Conservation (phyloP, 2,797 vertebrate genomes). For the Nannoperca obscura region DNA sequence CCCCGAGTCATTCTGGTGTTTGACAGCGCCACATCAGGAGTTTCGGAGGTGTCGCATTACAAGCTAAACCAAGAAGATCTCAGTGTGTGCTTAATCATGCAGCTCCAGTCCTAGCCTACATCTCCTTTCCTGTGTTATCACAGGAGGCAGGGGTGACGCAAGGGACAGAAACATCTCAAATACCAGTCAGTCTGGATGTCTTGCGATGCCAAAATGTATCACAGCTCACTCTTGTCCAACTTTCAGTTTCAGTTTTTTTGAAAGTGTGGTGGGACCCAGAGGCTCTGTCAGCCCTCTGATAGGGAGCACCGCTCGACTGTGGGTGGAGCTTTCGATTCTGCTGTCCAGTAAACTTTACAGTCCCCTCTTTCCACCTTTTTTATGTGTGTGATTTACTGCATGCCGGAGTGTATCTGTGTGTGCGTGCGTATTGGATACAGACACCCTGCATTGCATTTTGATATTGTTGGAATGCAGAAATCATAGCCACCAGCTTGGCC, state of each 20-base stretch:
- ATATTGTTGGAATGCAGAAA: conserved; percentile 44
- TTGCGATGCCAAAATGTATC: neutral
- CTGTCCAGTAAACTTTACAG: conserved; percentile 41
- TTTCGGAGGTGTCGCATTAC: neutral
- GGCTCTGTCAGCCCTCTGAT: conserved; percentile 37
- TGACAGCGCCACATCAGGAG: neutral
- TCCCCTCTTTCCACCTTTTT: conserved; percentile 40
- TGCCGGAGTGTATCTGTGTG: conserved; percentile 41
- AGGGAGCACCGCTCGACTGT: conserved; percentile 57
- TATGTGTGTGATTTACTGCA: conserved; percentile 64
- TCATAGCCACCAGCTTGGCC: conserved; percentile 21
- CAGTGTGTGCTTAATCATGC: conserved; percentile 15
- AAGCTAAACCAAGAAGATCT: neutral
- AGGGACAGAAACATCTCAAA: neutral
- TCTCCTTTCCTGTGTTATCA: neutral
- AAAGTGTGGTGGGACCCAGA: conserved; percentile 28
- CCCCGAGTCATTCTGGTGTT: neutral
- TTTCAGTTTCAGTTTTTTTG: conserved; percentile 9
- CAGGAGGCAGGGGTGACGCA: neutral
- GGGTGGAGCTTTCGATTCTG: conserved; percentile 55
- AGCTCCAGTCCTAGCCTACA: neutral
- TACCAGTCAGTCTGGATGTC: neutral
- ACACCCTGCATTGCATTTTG: conserved; percentile 29
- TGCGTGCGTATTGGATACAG: conserved; percentile 16
- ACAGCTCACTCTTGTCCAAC: neutral